phyloP scores from a whole-genome alignment of 53 echinoderm and acorn worm species.

The Arbacia lixula region DNA sequence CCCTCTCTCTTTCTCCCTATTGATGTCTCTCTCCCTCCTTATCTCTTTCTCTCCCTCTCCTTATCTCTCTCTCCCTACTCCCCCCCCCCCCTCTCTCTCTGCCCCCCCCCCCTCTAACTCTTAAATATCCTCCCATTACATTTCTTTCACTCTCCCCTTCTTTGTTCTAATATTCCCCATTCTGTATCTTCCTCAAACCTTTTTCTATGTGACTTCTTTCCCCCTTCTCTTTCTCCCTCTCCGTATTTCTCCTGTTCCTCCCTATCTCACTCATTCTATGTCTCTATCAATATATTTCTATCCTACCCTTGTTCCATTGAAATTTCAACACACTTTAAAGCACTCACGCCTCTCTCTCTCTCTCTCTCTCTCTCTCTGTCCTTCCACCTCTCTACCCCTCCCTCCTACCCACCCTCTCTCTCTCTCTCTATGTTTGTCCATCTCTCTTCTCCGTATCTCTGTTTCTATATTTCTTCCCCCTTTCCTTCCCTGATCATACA shows the following conservation, averaged over 20 bases:
- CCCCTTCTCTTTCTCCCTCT: too few species aligned
- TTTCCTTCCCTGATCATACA: not conserved
- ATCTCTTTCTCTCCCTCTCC: not conserved
- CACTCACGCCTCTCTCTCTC: not conserved
- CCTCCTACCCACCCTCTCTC: not conserved
- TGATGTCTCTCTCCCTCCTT: not conserved
- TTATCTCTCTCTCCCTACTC: not conserved
- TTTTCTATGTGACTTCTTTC: too few species aligned
- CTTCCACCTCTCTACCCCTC: not conserved
- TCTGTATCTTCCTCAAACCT: too few species aligned
- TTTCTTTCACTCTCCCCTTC: not conserved
- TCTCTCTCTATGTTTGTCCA: not conserved
- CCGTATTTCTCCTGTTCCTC: too few species aligned
- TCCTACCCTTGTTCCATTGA: too few species aligned
- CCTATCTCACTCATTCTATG: not conserved
- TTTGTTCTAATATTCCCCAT: not conserved
- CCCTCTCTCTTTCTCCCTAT: not conserved
- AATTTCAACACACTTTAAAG: too few species aligned
- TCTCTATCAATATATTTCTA: not conserved
- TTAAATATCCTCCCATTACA: too few species aligned
- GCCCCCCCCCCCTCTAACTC: not conserved
- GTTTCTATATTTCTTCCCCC: too few species aligned
- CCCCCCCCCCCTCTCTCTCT: not conserved
- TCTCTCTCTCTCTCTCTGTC: not conserved
- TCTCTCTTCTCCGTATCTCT: too few species aligned